Conservation (phyloP, 2,888 invertebrate species). For the Drosophila cognata region DNA sequence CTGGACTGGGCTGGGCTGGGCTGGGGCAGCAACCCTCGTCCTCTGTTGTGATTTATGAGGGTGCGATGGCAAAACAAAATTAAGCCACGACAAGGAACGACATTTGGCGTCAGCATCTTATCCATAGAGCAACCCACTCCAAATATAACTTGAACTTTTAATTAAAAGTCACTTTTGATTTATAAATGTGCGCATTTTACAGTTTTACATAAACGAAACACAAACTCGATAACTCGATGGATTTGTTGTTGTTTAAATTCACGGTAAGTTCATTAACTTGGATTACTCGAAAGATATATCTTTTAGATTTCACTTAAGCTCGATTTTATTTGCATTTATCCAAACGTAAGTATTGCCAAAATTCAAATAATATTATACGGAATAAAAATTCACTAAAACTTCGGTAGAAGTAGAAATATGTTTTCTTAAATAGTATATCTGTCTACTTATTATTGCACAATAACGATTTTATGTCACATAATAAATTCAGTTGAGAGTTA, state of each 20-base stretch:
- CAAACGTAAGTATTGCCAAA: background rate
- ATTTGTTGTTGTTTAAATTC: slow-evolving; percentile 25
- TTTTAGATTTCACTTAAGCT: background rate
- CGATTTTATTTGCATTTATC: background rate
- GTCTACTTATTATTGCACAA: background rate
- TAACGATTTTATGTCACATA: background rate
- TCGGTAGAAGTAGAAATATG: background rate
- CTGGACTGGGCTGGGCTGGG: slow-evolving; percentile 12
- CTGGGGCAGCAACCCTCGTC: slow-evolving; percentile 31
- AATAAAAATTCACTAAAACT: background rate
- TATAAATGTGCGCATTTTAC: slow-evolving; percentile 68
- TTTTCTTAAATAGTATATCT: background rate
- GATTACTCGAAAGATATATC: background rate
- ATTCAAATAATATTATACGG: background rate
- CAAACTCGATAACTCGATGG: slow-evolving; percentile 43
- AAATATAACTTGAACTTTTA: slow-evolving; percentile 72
- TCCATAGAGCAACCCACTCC: slow-evolving; percentile 41
- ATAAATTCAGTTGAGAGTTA: background rate
- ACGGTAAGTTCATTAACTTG: slow-evolving; percentile 29
- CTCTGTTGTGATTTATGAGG: slow-evolving; percentile 78
- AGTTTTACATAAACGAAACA: slow-evolving; percentile 57
- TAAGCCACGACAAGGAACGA: slow-evolving; percentile 75
- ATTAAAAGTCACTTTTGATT: slow-evolving; percentile 82
- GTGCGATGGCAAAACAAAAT: slow-evolving; percentile 78
- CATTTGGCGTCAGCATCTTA: slow-evolving; percentile 79